Percentiles rank a stretch among this genome's conserved stretches.
phyloP scores from a whole-genome alignment of 2,888 invertebrate genomes.

The Plagodis pulveraria region DNA sequence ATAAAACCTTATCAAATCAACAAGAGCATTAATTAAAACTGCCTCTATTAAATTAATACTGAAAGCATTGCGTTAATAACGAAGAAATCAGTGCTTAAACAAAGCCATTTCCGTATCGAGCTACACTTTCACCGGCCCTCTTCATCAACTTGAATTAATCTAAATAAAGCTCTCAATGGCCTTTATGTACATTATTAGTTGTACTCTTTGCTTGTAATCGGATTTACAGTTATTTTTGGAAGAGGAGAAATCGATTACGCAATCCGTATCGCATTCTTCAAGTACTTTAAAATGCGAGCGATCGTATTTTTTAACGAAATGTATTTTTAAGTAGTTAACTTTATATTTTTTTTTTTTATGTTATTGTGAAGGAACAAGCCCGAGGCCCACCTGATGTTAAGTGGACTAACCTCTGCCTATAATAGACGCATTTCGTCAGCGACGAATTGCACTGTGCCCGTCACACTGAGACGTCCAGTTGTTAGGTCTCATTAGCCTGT shows the following conservation, averaged over 20 bases:
- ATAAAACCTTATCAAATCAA: slow-evolving; percentile 16
- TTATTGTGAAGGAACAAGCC: too few relatives aligned
- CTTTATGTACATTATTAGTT: slow-evolving; percentile 36
- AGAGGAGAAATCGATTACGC: slow-evolving; percentile 36
- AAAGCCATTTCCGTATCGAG: slow-evolving; percentile 43
- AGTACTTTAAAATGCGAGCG: slow-evolving; percentile 13
- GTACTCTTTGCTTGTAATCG: slow-evolving; percentile 34
- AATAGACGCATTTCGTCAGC: too few relatives aligned
- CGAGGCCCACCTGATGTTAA: too few relatives aligned
- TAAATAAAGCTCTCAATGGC: slow-evolving; percentile 55
- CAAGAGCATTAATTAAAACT: slow-evolving; percentile 25
- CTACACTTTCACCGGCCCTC: slow-evolving; percentile 63
- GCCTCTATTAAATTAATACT: slow-evolving; percentile 24
- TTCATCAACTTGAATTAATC: slow-evolving; percentile 73
- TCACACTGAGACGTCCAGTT: too few relatives aligned
- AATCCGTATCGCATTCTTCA: slow-evolving; percentile 22
- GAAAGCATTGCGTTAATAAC: slow-evolving; percentile 35
- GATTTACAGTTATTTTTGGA: slow-evolving; percentile 33
- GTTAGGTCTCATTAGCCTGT: too few relatives aligned
- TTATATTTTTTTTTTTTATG: too few relatives aligned
- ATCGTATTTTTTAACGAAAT: slow-evolving; percentile 4
- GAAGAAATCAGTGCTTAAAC: slow-evolving; percentile 44
- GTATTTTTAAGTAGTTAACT: neutral
- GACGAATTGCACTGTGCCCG: too few relatives aligned
- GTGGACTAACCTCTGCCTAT: too few relatives aligned